Evolutionary conservation across 2,888 invertebrate genomes (phyloP).

Genomic region (Lamproptera curius): DNA sequence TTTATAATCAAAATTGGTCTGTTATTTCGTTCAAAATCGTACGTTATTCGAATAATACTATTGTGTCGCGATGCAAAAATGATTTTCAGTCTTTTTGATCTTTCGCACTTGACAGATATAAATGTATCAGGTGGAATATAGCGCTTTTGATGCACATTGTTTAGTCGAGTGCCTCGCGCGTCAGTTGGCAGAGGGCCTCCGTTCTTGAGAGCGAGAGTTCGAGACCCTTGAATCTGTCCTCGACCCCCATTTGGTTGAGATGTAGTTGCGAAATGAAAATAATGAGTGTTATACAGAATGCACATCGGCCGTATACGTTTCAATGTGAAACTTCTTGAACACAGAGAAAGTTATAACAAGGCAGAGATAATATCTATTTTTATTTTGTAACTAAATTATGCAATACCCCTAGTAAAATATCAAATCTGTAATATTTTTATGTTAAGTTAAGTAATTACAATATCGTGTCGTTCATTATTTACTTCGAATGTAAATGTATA

Average conservation of each 20-base stretch:
- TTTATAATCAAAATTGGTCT: too few species aligned
- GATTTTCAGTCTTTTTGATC: too few species aligned
- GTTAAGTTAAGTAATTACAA: too few species aligned
- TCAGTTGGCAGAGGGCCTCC: conserved; percentile 4
- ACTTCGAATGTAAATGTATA: too few species aligned
- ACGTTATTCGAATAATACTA: neutral
- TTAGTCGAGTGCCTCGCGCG: conserved; percentile 1
- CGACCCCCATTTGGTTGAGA: conserved; percentile 3
- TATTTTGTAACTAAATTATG: too few species aligned
- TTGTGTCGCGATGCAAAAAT: too few species aligned
- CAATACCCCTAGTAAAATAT: too few species aligned
- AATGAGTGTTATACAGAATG: neutral
- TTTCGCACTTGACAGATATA: neutral
- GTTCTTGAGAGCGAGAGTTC: conserved; percentile 7
- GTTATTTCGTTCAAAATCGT: neutral
- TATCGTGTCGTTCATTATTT: too few species aligned
- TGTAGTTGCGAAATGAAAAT: neutral
- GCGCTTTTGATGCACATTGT: neutral
- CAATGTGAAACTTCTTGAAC: too few species aligned
- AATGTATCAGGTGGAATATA: neutral
- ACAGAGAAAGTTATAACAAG: too few species aligned
- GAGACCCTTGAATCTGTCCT: conserved; percentile 10
- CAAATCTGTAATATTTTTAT: too few species aligned
- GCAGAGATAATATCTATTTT: too few species aligned
- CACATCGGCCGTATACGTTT: neutral